These are phyloP conservation scores for Setophaga petechia DNA, from an alignment of 2,113 vertebrate genomes.

Conservation along the genomic window DNA sequence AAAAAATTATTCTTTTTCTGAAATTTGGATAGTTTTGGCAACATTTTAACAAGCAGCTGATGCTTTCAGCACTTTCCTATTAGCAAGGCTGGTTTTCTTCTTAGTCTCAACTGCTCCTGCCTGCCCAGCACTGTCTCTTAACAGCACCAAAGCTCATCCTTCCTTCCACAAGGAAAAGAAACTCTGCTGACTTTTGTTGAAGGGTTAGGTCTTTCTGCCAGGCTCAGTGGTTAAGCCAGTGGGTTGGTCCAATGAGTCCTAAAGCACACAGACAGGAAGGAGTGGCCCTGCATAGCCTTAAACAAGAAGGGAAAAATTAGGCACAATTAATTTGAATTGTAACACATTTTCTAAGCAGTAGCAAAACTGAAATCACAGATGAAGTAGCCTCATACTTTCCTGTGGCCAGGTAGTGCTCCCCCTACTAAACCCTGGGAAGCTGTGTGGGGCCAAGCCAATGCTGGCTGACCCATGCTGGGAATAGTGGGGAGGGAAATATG, in stretches of 20 bases:
- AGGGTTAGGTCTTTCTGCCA: neutral
- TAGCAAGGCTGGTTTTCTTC: neutral
- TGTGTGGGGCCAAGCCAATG: neutral
- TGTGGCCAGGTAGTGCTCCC: neutral
- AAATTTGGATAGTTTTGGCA: neutral
- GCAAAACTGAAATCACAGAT: neutral
- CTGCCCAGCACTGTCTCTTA: neutral
- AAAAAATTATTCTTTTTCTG: neutral
- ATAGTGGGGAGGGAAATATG: neutral
- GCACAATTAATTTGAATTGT: neutral
- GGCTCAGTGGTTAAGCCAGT: neutral
- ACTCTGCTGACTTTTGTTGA: neutral
- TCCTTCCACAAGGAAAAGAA: neutral
- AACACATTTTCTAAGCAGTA: neutral
- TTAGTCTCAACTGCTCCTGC: neutral
- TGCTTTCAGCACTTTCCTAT: neutral
- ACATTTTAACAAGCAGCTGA: neutral
- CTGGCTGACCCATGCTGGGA: neutral
- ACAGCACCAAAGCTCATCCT: neutral
- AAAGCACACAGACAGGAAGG: fast-evolving
- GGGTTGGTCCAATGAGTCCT: fast-evolving
- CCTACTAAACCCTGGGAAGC: neutral
- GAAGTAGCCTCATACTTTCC: neutral
- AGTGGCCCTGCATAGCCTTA: neutral
- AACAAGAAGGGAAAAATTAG: neutral